Conservation (phyloP, 2,888 invertebrate species). For the Mythimna albipuncta region DNA sequence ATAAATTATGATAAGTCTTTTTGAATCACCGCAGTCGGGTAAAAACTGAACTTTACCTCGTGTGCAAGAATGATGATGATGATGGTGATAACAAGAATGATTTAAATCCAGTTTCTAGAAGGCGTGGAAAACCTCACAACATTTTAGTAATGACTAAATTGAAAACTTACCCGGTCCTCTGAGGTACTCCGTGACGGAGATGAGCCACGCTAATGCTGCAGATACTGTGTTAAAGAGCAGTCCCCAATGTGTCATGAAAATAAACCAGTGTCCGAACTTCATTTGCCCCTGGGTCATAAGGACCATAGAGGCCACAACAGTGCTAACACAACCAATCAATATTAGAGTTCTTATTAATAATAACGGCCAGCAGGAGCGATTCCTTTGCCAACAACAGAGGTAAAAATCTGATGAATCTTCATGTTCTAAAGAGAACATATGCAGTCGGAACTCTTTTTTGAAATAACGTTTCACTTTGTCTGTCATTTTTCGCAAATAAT, state of each 20-base stretch:
- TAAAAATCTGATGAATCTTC: conserved; percentile 79
- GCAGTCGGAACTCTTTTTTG: conserved; percentile 72
- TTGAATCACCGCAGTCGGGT: no score
- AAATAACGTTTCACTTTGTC: conserved; percentile 75
- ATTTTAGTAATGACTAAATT: background rate
- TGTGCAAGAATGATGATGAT: no score
- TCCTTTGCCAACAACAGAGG: conserved; percentile 76
- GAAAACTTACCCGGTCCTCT: conserved; percentile 78
- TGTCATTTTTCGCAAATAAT: conserved; percentile 72
- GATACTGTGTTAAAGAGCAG: conserved; percentile 76
- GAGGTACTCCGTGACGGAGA: conserved; percentile 73
- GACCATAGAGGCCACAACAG: conserved; percentile 73
- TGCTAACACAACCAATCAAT: conserved; percentile 76
- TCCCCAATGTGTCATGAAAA: conserved; percentile 86
- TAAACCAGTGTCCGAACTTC: conserved; percentile 74
- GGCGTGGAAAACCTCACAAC: background rate
- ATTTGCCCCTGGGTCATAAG: conserved; percentile 54
- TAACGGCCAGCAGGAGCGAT: conserved; percentile 75
- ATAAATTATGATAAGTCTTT: no score
- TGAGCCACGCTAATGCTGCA: conserved; percentile 73
- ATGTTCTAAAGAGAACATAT: conserved; percentile 75
- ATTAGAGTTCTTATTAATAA: conserved; percentile 74
- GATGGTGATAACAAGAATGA: background rate
- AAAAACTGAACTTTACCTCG: no score
- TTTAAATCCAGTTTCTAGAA: background rate